Conservation (phyloP, 2,113 vertebrate species). For the Microtus montanus region DNA sequence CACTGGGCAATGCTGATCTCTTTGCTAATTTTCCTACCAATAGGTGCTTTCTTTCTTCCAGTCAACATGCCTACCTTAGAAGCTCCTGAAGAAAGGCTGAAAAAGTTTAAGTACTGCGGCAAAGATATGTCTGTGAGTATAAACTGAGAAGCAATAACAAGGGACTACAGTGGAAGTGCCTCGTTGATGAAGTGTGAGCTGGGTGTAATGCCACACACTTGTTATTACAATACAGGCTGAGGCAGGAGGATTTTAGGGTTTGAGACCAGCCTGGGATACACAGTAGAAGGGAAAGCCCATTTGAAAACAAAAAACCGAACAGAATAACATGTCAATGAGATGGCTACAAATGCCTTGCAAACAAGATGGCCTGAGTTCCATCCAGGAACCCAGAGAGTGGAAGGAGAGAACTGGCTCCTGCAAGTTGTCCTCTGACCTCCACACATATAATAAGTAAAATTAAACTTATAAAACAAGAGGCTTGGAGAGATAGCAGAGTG, state of each 20-base stretch:
- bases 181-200: background rate
- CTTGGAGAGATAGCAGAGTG: background rate
- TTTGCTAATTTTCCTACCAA: slow-evolving; percentile 8
- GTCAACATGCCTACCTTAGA: slow-evolving; percentile 84
- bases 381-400: too few species aligned
- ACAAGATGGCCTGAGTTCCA: too few species aligned
- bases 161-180: background rate
- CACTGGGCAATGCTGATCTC: background rate
- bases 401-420: background rate
- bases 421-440: background rate
- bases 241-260: background rate
- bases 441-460: background rate
- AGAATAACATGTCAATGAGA: background rate
- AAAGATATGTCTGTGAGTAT: slow-evolving; percentile 89
- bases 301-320: background rate
- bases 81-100: slow-evolving; percentile 78
- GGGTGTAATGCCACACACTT: background rate
- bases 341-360: background rate
- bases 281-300: background rate
- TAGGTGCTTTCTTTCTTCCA: background rate
- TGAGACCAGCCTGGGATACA: background rate
- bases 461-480: background rate
- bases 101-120: slow-evolving; percentile 93
- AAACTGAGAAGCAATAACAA: background rate
- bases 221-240: background rate